Evolutionary conservation across 2,888 invertebrate genomes (phyloP), one percentile per base, ranked within the genome.

Genomic region (Drosophila mulleri): DNA sequence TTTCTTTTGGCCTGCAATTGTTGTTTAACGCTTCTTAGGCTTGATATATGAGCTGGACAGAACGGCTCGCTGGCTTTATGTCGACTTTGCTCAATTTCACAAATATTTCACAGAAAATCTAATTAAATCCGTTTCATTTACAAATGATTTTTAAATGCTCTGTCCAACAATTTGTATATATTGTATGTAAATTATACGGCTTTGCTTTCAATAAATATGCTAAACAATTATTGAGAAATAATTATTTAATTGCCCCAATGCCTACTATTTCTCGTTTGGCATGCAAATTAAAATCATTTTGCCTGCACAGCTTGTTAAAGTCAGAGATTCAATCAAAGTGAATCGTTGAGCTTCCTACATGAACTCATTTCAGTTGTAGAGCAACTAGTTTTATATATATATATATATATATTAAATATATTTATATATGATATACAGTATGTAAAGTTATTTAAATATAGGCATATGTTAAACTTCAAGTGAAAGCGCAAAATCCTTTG

Each of bases 21-120:
- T 72, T 67, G 58, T 48, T 77, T 67, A 77, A 77, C 78, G 78
- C 70, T 68, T 60, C 64, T 73, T 78, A 62, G 63, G 35, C 71
- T 54, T 78, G 74, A 78, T 71, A 78, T 70, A 74, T 74, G 70
- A 50, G 61, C 59, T 47, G 56, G 70, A 32, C 14, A 50, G 37
- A 62, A 47, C 42, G 23, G 44, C 58, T 44, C 53, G 42, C 60
- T 47, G 47, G 54, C 47, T 59, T 64, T 56, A 42, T 23, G 62
- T 44, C 50, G 29, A 45, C 57, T 50, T 5, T 41, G 53, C 60
- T 58, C 57, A 45, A 58, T 61, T 63, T 61, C 48, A 50, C 48
- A 64, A 58, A 37, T 45, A 62, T 37, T 14, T 35, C n/a, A 32
- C 9, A 18, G 14, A 20, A 11, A 16, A 26, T 6, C 44, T 60